A percentile compares a stretch with the other conserved stretches of the same genome.
phyloP scores from a whole-genome alignment of 2,888 invertebrate species.

The Watsonalla cultraria region DNA sequence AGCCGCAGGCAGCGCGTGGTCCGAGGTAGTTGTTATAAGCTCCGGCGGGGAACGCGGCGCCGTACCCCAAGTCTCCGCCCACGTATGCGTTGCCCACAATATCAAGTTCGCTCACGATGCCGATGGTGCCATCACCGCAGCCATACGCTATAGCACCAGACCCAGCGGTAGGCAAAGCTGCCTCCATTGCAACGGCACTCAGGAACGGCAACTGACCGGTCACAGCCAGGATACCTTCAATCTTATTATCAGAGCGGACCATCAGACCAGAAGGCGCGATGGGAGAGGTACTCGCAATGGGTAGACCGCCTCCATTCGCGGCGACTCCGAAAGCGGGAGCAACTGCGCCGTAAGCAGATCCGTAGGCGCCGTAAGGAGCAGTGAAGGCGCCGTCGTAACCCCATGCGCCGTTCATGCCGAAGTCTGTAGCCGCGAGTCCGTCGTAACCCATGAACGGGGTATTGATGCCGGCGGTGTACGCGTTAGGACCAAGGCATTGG shows the following conservation, averaged over 20 bases:
- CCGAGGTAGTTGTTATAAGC: no score
- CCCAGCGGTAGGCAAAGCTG: conserved; percentile 35
- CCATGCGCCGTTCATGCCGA: conserved; percentile 11
- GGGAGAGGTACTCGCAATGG: conserved; percentile 30
- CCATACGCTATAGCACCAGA: conserved; percentile 32
- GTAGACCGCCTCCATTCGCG: conserved; percentile 23
- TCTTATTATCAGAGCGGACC: conserved; percentile 34
- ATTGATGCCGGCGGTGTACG: conserved; percentile 4
- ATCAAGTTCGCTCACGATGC: conserved; percentile 3
- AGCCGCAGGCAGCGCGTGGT: no score
- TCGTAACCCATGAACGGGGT: conserved; percentile 8
- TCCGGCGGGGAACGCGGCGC: neutral
- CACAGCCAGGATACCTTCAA: conserved; percentile 28
- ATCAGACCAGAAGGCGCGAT: conserved; percentile 31
- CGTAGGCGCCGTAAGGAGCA: neutral
- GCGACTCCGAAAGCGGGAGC: conserved; percentile 4
- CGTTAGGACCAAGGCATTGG: conserved; percentile 5
- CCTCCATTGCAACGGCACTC: conserved; percentile 31
- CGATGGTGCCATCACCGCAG: conserved; percentile 28
- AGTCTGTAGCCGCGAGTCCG: neutral
- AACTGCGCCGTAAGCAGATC: neutral
- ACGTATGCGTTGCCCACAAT: conserved; percentile 14
- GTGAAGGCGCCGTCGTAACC: neutral
- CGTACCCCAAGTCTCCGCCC: conserved; percentile 2
- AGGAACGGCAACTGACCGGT: conserved; percentile 34